Conservation (phyloP, 2,113 vertebrate genomes). For the Sialia sialis region DNA sequence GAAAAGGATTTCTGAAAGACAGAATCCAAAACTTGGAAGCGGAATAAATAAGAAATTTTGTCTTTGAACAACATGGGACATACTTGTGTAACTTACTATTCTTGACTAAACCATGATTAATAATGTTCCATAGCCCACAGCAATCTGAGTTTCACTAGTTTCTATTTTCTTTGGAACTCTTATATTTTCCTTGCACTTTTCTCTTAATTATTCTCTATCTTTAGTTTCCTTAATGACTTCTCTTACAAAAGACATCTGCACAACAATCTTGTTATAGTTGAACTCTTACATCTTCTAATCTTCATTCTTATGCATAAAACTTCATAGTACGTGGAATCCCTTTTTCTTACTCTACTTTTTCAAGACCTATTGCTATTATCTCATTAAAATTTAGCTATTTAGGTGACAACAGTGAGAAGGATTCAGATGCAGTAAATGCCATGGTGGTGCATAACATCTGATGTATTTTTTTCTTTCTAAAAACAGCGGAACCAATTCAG, state of each 20-base stretch:
- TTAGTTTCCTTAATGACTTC: not conserved
- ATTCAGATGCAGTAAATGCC: not conserved
- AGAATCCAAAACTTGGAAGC: not conserved
- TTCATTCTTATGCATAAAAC: not conserved
- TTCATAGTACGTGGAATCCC: not conserved
- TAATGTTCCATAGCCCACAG: not conserved
- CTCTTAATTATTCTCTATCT: not conserved
- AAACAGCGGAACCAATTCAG: constrained; percentile 95
- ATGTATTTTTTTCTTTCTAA: not conserved
- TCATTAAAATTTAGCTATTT: not conserved
- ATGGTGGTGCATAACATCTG: not conserved
- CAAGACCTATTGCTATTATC: not conserved
- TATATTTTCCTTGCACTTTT: not conserved
- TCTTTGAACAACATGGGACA: not conserved
- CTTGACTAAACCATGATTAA: not conserved
- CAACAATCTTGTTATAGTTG: not conserved
- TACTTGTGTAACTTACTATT: not conserved
- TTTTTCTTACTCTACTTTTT: not conserved
- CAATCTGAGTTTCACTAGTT: not conserved
- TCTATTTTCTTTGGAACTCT: not conserved
- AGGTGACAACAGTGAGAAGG: not conserved
- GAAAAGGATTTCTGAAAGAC: not conserved
- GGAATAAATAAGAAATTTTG: not conserved
- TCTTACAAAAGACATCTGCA: not conserved
- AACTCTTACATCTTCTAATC: not conserved